These are phyloP conservation scores for Spea multiplicata DNA, from an alignment of 2,113 vertebrate genomes.

Conservation along the genomic window DNA sequence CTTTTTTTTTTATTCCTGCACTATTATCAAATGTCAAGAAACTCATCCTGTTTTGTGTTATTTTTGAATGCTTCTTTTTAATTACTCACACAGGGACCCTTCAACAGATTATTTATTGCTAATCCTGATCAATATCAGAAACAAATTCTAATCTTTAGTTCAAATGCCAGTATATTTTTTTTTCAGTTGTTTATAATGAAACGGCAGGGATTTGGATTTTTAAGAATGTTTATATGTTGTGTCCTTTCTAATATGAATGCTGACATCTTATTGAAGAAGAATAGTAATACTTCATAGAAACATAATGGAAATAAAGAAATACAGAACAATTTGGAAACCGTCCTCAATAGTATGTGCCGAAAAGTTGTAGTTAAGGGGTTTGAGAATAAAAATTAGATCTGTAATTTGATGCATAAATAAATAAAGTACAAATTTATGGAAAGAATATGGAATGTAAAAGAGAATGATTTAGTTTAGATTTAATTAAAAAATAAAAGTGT, in stretches of 20 bases:
- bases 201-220: conserved; percentile 21
- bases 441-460: too few relatives aligned
- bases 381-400: too few relatives aligned
- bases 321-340: too few relatives aligned
- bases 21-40: conserved; percentile 13
- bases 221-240: conserved; percentile 26
- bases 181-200: conserved; percentile 22
- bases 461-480: too few relatives aligned
- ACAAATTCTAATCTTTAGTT: not conserved
- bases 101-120: conserved; percentile 35
- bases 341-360: too few relatives aligned
- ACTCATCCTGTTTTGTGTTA: conserved; percentile 8
- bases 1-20: not conserved
- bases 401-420: too few relatives aligned
- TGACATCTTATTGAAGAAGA: not conserved
- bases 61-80: conserved; percentile 26
- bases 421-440: too few relatives aligned
- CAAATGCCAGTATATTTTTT: conserved; percentile 13
- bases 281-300: too few relatives aligned
- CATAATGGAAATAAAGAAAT: too few relatives aligned
- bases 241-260: conserved; percentile 11
- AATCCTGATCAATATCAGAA: conserved; percentile 16
- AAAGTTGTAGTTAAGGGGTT: too few relatives aligned
- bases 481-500: too few relatives aligned
- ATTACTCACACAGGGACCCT: conserved; percentile 38